Evolutionary conservation across 2,888 invertebrate genomes (phyloP).

Genomic region (Nymphalis polychloros): DNA sequence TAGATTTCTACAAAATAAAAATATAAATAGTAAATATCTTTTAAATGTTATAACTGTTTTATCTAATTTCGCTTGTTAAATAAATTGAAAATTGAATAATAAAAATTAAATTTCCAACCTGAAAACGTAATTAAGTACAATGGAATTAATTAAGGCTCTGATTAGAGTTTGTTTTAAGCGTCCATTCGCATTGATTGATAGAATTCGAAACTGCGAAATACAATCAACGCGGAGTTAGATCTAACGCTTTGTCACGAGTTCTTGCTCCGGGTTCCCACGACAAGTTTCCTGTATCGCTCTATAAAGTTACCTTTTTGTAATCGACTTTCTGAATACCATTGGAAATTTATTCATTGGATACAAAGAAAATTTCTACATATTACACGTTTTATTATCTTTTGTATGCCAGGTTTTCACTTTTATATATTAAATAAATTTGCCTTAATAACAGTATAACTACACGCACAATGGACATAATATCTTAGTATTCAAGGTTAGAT

Average conservation of each 20-base stretch:
- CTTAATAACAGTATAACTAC: not conserved
- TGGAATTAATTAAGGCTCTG: constrained; percentile 22
- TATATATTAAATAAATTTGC: not conserved
- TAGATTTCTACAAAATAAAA: too few species aligned
- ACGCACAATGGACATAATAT: too few species aligned
- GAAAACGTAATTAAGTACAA: not conserved
- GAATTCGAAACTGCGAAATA: constrained; percentile 42
- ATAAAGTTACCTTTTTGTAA: constrained; percentile 58
- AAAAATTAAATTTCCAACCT: not conserved
- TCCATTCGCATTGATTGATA: constrained; percentile 26
- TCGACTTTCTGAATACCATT: constrained; percentile 52
- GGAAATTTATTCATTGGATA: constrained; percentile 49
- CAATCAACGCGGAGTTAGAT: constrained; percentile 44
- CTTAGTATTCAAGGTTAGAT: too few species aligned
- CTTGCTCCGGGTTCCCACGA: constrained; percentile 56
- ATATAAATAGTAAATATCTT: too few species aligned
- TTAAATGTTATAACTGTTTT: not conserved
- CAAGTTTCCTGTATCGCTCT: constrained; percentile 51
- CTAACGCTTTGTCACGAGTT: constrained; percentile 45
- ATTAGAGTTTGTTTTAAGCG: constrained; percentile 20
- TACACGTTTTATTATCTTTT: not conserved
- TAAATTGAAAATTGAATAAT: not conserved
- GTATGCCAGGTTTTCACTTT: not conserved
- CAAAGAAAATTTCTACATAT: not conserved
- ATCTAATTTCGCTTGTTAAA: not conserved